These are phyloP conservation scores for Caenorhabditis parvicauda DNA, from an alignment of 2,888 invertebrate genomes.

Conservation along the genomic window DNA sequence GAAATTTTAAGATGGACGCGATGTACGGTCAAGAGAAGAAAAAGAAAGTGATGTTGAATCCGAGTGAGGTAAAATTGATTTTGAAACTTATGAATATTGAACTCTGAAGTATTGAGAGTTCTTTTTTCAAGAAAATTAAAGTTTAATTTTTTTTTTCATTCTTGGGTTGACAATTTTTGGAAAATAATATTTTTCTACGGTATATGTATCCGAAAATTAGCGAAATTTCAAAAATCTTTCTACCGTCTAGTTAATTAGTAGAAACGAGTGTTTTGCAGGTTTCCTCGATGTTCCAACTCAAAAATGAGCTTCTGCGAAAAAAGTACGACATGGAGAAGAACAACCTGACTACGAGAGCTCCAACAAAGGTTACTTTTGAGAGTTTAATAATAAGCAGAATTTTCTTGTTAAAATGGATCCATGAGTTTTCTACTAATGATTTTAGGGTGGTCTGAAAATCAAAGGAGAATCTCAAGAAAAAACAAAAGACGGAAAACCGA, in stretches of 20 bases:
- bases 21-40: no score
- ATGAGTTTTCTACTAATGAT: background rate
- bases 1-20: no score
- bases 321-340: conserved; percentile 4
- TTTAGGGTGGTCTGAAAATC: conserved; percentile 25
- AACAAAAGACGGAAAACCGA: conserved; percentile 30
- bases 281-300: conserved; percentile 26
- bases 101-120: no score
- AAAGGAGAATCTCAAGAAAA: conserved; percentile 43
- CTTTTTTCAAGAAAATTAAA: conserved; percentile 11
- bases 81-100: no score
- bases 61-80: no score
- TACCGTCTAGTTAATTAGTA: no score
- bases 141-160: conserved; percentile 5
- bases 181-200: no score
- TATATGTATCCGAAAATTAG: no score
- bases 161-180: conserved; percentile 8
- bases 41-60: no score
- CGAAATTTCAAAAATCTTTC: no score
- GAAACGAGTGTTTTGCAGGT: conserved; percentile 9
- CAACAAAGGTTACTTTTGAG: background rate
- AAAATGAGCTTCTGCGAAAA: conserved; percentile 28
- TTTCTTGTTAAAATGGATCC: background rate
- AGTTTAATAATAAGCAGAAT: background rate
- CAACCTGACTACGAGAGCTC: conserved; percentile 5